These are phyloP conservation scores for Protonemura montana DNA, from an alignment of 2,888 invertebrate species.

Conservation along the genomic window DNA sequence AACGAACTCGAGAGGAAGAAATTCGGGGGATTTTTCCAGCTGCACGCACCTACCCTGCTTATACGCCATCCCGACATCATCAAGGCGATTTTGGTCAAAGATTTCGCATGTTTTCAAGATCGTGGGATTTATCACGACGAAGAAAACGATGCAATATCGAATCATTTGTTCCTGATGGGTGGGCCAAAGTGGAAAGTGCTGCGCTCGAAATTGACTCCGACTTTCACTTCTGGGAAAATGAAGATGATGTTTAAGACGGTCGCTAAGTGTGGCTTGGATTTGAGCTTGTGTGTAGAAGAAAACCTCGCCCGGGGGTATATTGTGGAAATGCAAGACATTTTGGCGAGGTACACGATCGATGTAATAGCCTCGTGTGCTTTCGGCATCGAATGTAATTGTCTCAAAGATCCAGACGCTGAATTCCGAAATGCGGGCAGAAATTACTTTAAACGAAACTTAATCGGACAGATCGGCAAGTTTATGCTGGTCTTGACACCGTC, in stretches of 20 bases:
- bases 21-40: conserved; percentile 18
- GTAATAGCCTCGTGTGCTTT: conserved; percentile 59
- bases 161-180: conserved; percentile 54
- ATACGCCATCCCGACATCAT: conserved; percentile 42
- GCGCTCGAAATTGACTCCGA: conserved; percentile 58
- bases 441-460: conserved; percentile 53
- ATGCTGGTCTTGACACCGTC: conserved; percentile 61
- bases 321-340: conserved; percentile 48
- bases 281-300: conserved; percentile 50
- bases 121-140: conserved; percentile 45
- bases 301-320: conserved; percentile 44
- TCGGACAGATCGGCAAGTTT: conserved; percentile 57
- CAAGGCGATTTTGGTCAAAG: conserved; percentile 40
- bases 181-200: conserved; percentile 57
- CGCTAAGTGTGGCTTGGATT: conserved; percentile 53
- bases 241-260: conserved; percentile 56
- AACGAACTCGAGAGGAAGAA: background rate
- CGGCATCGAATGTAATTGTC: conserved; percentile 57
- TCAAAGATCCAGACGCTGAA: conserved; percentile 57
- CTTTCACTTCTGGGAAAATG: conserved; percentile 58
- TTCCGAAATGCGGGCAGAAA: conserved; percentile 55
- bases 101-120: conserved; percentile 47
- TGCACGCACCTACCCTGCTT: conserved; percentile 21
- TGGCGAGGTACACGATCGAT: conserved; percentile 52
- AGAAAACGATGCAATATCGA: conserved; percentile 53